Conservation (phyloP, 2,113 vertebrate species). For the Strix aluco region DNA sequence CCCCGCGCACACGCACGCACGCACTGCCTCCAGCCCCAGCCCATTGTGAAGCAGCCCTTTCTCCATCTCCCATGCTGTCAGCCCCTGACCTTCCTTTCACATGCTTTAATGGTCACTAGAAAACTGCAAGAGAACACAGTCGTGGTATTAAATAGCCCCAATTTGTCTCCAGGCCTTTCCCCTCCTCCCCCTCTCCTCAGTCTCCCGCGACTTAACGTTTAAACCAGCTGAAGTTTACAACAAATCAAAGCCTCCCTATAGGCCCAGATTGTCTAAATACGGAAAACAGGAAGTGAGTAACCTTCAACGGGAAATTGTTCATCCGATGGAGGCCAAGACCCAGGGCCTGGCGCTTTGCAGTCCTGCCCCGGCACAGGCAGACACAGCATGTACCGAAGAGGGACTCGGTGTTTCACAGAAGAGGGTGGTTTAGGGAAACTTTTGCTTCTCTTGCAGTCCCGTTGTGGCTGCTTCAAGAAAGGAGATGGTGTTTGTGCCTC, state of each 20-base stretch:
- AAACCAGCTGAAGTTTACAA: slow-evolving; percentile 75
- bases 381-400: not conserved
- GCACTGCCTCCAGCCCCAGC: not conserved
- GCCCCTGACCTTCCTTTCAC: slow-evolving; percentile 46
- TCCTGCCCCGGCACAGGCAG: slow-evolving; percentile 30
- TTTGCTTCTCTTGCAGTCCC: not conserved
- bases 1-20: not conserved
- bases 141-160: not conserved
- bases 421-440: not conserved
- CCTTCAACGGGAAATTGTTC: slow-evolving; percentile 87
- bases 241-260: slow-evolving; percentile 72
- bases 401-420: not conserved
- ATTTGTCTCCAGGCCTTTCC: slow-evolving; percentile 35
- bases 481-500: not conserved
- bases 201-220: slow-evolving; percentile 46
- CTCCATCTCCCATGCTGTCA: not conserved
- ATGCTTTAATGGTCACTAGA: not conserved
- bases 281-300: slow-evolving; percentile 87
- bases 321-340: slow-evolving; percentile 76
- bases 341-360: slow-evolving; percentile 4
- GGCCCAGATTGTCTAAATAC: slow-evolving; percentile 72
- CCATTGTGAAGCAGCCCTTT: not conserved
- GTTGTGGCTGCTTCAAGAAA: fast-evolving
- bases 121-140: not conserved
- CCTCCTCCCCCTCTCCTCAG: not conserved